A percentile compares a stretch with the other conserved stretches of the same genome.
These are phyloP conservation scores for Chaenogobius annularis DNA, from an alignment of 2,113 vertebrate species.

Conservation along the genomic window DNA sequence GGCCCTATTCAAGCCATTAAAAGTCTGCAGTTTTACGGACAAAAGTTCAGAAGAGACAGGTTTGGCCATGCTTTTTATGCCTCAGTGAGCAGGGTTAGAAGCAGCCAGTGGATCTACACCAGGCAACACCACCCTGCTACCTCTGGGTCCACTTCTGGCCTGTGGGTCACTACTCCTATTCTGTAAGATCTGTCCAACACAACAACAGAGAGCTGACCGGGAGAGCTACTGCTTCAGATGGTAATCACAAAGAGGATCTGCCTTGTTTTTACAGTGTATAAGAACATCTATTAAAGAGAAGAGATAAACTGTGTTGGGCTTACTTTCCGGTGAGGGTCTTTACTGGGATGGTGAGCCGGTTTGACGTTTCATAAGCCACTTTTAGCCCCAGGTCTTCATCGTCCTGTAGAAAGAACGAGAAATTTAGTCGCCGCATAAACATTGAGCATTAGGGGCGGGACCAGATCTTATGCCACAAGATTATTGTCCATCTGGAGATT, in stretches of 20 bases:
- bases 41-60: slow-evolving; percentile 12
- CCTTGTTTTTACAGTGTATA: neutral
- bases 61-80: slow-evolving; percentile 49
- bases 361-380: slow-evolving; percentile 78
- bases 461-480: no score
- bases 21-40: slow-evolving; percentile 15
- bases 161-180: slow-evolving; percentile 74
- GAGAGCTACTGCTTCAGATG: slow-evolving; percentile 6
- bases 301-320: slow-evolving; percentile 16
- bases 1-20: slow-evolving; percentile 32
- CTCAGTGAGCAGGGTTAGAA: slow-evolving; percentile 53
- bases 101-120: slow-evolving; percentile 47
- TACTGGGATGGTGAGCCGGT: slow-evolving; percentile 84
- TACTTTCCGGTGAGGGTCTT: slow-evolving; percentile 88
- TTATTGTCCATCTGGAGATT: no score
- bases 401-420: slow-evolving; percentile 74
- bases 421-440: neutral
- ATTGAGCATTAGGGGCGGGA: neutral
- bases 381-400: slow-evolving; percentile 80
- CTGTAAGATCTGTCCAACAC: slow-evolving; percentile 83
- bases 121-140: slow-evolving; percentile 75
- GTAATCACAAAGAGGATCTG: neutral
- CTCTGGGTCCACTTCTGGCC: slow-evolving; percentile 73
- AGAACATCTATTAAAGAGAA: neutral
- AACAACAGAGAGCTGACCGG: slow-evolving; percentile 56